Percentiles rank a stretch among this genome's conserved stretches.
These are phyloP conservation scores for Ernsta delagoae DNA, from an alignment of 2,888 invertebrate species.

Conservation along the genomic window DNA sequence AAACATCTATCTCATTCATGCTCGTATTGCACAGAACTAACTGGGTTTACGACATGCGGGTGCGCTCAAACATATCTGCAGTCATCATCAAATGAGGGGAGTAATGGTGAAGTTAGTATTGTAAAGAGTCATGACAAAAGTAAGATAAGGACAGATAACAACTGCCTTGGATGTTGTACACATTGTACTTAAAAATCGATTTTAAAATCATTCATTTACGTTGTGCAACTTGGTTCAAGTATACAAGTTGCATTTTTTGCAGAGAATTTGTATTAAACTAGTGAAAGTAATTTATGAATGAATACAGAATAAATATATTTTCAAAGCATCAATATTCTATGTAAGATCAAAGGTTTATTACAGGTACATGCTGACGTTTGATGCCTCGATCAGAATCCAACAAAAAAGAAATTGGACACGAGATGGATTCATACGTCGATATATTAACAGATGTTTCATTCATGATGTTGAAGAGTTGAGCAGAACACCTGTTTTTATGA, in stretches of 20 bases:
- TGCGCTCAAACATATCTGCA: slow-evolving; percentile 69
- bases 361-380: not conserved
- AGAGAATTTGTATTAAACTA: too few relatives aligned
- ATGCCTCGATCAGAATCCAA: not conserved
- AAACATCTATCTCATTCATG: slow-evolving; percentile 57
- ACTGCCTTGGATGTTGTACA: slow-evolving; percentile 1
- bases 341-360: slow-evolving; percentile 1
- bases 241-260: too few relatives aligned
- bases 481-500: slow-evolving; percentile 42
- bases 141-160: slow-evolving; percentile 2
- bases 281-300: too few relatives aligned
- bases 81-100: slow-evolving; percentile 63
- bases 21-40: slow-evolving; percentile 56
- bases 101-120: slow-evolving; percentile 16
- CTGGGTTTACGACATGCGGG: slow-evolving; percentile 70
- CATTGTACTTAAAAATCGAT: not conserved
- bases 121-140: slow-evolving; percentile 13
- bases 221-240: too few relatives aligned
- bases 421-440: not conserved
- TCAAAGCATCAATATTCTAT: not conserved
- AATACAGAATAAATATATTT: not conserved
- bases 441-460: slow-evolving; percentile 10
- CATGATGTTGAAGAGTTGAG: not conserved
- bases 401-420: slow-evolving; percentile 1
- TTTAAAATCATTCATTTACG: too few relatives aligned